Percentiles rank a stretch among this genome's conserved stretches.
Evolutionary conservation across 1,140 invertebrate genomes (phyloP).

Genomic region (Camponotus vicinus): DNA sequence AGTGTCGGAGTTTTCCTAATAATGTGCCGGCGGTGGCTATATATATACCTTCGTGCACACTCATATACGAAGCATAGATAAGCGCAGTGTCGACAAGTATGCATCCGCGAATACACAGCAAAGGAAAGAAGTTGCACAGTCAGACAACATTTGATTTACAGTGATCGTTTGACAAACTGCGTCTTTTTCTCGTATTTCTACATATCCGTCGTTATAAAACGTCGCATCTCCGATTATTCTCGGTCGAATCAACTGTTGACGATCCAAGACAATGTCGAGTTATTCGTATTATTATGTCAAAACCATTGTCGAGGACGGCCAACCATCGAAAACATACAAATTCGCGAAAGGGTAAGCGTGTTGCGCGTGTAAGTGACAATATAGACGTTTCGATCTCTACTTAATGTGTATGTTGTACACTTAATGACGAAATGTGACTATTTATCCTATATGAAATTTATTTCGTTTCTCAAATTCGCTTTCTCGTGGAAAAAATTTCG

Average conservation of each 20-base stretch:
- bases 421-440: constrained; percentile 57
- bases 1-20: constrained; percentile 15
- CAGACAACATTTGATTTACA: constrained; percentile 45
- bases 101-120: constrained; percentile 41
- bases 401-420: background rate
- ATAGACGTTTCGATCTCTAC: too few species aligned
- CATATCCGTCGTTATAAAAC: background rate
- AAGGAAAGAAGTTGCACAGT: constrained; percentile 56
- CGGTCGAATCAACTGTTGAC: background rate
- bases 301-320: constrained; percentile 66
- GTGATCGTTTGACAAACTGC: constrained; percentile 30
- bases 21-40: constrained; percentile 11
- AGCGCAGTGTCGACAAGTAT: constrained; percentile 38
- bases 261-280: constrained; percentile 70
- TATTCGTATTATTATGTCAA: constrained; percentile 81
- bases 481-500: background rate
- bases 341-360: constrained; percentile 79
- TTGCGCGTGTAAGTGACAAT: background rate
- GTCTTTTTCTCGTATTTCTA: constrained; percentile 29
- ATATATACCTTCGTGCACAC: constrained; percentile 37
- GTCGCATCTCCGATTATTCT: background rate
- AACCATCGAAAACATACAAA: constrained; percentile 74
- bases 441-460: background rate
- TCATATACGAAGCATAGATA: constrained; percentile 51
- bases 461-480: background rate